These are phyloP conservation scores for Struthio camelus DNA, from an alignment of 2,113 vertebrate genomes.

Conservation along the genomic window DNA sequence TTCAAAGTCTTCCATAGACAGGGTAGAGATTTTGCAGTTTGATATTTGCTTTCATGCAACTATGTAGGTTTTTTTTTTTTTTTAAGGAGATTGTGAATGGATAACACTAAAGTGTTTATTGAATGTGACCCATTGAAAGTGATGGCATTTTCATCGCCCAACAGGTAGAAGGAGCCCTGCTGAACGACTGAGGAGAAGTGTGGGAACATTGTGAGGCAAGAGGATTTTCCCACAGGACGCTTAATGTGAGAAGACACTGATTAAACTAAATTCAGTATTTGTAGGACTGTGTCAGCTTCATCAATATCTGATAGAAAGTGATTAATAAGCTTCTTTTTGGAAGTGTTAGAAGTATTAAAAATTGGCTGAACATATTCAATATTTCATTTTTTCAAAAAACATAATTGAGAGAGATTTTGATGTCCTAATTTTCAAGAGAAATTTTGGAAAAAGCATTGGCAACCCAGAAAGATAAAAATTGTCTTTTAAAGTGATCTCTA, in stretches of 20 bases:
- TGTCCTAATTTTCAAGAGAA: neutral
- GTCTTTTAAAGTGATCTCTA: neutral
- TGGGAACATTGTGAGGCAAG: neutral
- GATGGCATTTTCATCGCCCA: neutral
- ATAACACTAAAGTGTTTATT: neutral
- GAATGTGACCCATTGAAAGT: neutral
- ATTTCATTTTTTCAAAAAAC: neutral
- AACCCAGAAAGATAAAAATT: neutral
- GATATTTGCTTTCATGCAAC: neutral
- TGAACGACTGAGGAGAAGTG: neutral
- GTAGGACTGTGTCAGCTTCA: neutral
- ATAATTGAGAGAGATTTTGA: neutral
- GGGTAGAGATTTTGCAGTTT: neutral
- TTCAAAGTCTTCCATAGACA: accelerated
- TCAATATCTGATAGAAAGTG: neutral
- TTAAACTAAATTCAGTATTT: neutral
- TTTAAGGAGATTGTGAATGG: neutral
- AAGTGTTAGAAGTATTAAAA: neutral
- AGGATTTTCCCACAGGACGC: neutral
- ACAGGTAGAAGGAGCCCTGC: neutral
- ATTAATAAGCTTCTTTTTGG: neutral
- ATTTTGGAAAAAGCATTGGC: neutral
- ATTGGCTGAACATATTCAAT: neutral
- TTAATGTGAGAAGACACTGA: neutral
- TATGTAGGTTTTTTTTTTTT: accelerated